Percentiles rank a stretch among this genome's conserved stretches.
phyloP scores from a whole-genome alignment of 2,888 invertebrate genomes.

The Stenchaetothrips biformis region DNA sequence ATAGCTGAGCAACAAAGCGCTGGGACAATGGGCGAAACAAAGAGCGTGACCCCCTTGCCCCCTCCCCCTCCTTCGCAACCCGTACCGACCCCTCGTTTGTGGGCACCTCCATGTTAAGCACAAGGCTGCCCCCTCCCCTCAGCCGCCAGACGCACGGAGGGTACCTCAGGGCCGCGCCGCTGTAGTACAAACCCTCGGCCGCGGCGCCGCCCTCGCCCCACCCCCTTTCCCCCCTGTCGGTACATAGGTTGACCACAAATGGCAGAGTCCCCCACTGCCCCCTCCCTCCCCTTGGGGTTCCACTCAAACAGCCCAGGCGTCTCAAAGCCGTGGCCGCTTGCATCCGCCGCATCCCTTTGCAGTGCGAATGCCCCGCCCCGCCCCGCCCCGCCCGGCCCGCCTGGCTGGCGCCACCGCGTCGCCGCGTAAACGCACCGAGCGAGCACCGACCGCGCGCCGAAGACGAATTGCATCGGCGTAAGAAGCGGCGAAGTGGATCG shows the following conservation, averaged over 20 bases:
- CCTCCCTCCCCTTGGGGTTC: background rate
- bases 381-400: background rate
- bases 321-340: background rate
- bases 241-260: conserved; percentile 15
- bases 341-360: no score
- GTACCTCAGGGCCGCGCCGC: background rate
- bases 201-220: background rate
- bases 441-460: no score
- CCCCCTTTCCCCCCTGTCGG: background rate
- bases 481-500: no score
- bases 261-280: background rate
- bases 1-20: conserved; percentile 18
- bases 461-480: no score
- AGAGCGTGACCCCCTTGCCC: background rate
- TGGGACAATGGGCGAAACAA: conserved; percentile 9
- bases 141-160: background rate
- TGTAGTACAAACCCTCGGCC: background rate
- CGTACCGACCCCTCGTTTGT: background rate
- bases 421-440: no score
- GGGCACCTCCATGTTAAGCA: conserved; percentile 14
- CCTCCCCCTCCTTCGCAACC: background rate
- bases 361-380: background rate
- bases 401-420: background rate
- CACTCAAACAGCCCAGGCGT: background rate
- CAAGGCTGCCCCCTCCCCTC: background rate